A percentile compares a stretch with the other conserved stretches of the same genome.
Conservation (phyloP, 2,888 invertebrate genomes). For the Drosophila mulleri region DNA sequence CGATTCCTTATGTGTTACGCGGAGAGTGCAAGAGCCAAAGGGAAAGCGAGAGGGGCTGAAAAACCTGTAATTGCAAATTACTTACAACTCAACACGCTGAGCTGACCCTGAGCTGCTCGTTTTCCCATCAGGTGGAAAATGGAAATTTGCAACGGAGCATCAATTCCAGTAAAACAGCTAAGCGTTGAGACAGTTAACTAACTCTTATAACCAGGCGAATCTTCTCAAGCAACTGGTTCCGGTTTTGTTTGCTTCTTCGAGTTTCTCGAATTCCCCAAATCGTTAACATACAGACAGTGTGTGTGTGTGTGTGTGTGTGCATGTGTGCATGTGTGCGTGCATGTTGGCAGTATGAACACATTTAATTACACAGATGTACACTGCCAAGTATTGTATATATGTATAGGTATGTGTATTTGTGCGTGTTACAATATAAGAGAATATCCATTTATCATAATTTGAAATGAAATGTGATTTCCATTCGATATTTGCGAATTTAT, state of each 20-base stretch:
- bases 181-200: conserved; percentile 36
- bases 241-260: conserved; percentile 45
- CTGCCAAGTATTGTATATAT: not conserved
- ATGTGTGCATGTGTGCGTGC: not conserved
- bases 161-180: not conserved
- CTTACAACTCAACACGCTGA: conserved; percentile 24
- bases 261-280: conserved; percentile 57
- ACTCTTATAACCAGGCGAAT: conserved; percentile 19
- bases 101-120: conserved; percentile 61
- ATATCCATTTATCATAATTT: conserved; percentile 37
- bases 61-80: conserved; percentile 69
- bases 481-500: conserved; percentile 46
- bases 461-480: conserved; percentile 54
- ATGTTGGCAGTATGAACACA: not conserved
- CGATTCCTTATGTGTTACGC: not conserved
- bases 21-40: not conserved
- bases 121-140: conserved; percentile 51
- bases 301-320: not conserved
- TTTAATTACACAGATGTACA: not conserved
- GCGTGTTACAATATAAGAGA: not conserved
- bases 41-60: not conserved
- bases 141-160: conserved; percentile 36
- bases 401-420: not conserved
- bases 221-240: conserved; percentile 23
- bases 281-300: conserved; percentile 3